Evolutionary conservation across 2,888 invertebrate genomes (phyloP).

Genomic region (Hemicrepidius hirtus): DNA sequence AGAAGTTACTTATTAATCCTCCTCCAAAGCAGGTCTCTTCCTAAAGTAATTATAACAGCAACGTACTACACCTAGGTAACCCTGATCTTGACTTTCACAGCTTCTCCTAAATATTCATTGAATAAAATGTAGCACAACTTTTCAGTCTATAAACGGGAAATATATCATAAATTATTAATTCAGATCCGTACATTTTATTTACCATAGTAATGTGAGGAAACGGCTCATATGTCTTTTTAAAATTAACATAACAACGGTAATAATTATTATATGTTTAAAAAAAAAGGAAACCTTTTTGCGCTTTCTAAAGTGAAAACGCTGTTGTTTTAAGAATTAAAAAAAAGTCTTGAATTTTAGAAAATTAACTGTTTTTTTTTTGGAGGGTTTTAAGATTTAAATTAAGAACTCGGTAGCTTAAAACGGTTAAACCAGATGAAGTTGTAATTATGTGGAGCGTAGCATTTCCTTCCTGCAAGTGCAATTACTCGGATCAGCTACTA

Average conservation of each 20-base stretch:
- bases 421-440: conserved; percentile 36
- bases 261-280: too few relatives aligned
- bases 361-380: background rate
- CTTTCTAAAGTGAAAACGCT: too few relatives aligned
- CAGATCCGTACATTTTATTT: background rate
- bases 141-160: background rate
- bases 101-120: conserved; percentile 9
- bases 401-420: conserved; percentile 13
- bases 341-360: too few relatives aligned
- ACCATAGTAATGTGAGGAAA: background rate
- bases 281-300: too few relatives aligned
- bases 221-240: too few relatives aligned
- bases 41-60: too few relatives aligned
- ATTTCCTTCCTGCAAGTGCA: conserved; percentile 50
- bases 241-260: too few relatives aligned
- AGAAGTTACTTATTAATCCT: too few relatives aligned
- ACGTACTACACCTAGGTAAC: background rate
- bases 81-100: conserved; percentile 20
- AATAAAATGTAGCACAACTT: conserved; percentile 16
- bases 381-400: background rate
- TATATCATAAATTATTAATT: conserved; percentile 4
- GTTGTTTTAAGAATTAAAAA: too few relatives aligned
- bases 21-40: too few relatives aligned
- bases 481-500: conserved; percentile 33
- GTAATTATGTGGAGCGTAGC: conserved; percentile 49